Base-by-base conservation (phyloP, 2,113 vertebrate genomes). In the Neolamprologus caudopunctatus region DNA sequence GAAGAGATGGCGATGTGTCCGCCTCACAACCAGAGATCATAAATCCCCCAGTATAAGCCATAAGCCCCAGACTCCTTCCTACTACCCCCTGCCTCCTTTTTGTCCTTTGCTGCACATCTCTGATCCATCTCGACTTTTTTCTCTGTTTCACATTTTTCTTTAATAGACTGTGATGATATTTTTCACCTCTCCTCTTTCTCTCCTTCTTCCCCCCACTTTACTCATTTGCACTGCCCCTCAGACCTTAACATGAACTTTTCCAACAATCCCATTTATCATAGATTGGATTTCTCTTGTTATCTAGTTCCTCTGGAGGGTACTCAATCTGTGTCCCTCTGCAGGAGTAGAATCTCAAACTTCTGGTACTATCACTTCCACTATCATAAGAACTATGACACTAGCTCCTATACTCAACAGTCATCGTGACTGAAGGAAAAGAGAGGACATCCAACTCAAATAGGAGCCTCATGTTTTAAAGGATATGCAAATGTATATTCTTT, bases 221-320 rank as follows among this genome's bases (percentile, higher is more conserved):
- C 28, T 57, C 55, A 14, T 87, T 50, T 81, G 28, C 68, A 80
- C 80, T 80, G 21, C 82, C 33, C 73, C 19, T 16, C 16, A 78
- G 83, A 87, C 83, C 88, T 13, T 78, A 53, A 84, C 81, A 42
- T 90, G 79, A 86, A 90, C 86, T 84, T 73, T 45, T 86, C 33
- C 58, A 13, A 24, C 71, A 50, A 26, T 73, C 19, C 78, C 66
- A 73, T 88, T 90, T 55, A 88, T 88, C 88, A 88, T 28, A 82
- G 35, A 88, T 82, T 85, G 81, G 66, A 88, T 85, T 79, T 83
- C 80, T 86, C 31, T 83, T 75, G 68, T 81, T 81, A 61, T 83
- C 79, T 26, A 61, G 33, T 86, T 84, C 28, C 26, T 90, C 66
- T 81, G 37, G 47, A 82, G 73, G 47, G 14, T 51, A 83, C 80